Evolutionary conservation across 1,140 invertebrate genomes (phyloP), one percentile per base, ranked within the genome.

Genomic region (Drosophila nasuta): DNA sequence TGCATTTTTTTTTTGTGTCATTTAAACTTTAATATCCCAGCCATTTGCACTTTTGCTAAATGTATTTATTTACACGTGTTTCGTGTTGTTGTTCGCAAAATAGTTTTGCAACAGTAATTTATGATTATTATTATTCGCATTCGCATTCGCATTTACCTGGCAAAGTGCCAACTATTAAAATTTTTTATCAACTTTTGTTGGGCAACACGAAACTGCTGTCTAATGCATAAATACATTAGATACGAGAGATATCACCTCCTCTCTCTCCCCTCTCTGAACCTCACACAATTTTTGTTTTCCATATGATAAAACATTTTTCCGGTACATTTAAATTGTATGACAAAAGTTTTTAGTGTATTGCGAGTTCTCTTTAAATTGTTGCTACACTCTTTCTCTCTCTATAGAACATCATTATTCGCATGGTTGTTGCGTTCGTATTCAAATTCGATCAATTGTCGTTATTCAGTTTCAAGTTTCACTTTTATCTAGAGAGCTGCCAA

Each of bases 381-480:
- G 46, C 5, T 4, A 10, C 3, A 28, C 20, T 51, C 8, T 28
- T 11, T 10, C 41, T 2, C 13, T 17, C 13, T 58, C 30, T 33
- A 25, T 1, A 51, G 38, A 68, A 51, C 70, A 79, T 75, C 66
- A 82, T 82, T 82, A 82, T 54, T 20, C 11, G 69, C 30, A 38
- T 25, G 20, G 20, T 0, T 25, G 20, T 25, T 25, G 20, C 20
- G 30, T 54, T 7, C 0, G 25, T 35, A 67, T 56, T 70, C 60
- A 79, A 80, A 77, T 82, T 82, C 83, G 77, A 87, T 88, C 82
- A 87, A 87, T 86, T 87, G 72, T 75, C 70, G 71, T 82, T 80
- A 77, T 75, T 88, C 64, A 67, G 70, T 72, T 68, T 62, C 59
- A 70, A 81, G 49, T 81, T 75, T 72, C 74, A 59, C 68, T 75